Evolutionary conservation across 2,113 vertebrate genomes (phyloP), one percentile per base, ranked within the genome.

Genomic region (Maylandia zebra): DNA sequence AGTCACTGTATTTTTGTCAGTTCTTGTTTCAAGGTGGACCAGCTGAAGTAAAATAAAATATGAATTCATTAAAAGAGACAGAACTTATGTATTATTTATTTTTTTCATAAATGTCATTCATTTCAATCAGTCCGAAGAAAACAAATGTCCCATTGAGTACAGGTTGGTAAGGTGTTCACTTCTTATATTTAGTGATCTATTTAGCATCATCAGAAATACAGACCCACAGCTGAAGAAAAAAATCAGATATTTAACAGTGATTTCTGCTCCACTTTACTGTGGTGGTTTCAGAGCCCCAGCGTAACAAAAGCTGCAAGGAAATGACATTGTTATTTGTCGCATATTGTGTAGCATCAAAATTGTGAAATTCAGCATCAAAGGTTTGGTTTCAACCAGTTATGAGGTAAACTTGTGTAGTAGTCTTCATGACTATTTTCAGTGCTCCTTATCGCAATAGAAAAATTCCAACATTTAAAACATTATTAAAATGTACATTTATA

Each of bases 21-120:
- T 61, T 34, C 30, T 61, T 61, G 0, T 0, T 61, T 34, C 57
- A 59, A 0, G 0, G 57, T 59, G 57, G 27, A 59, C 1, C 57
- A 0, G 14, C 27, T 32, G 4, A 61, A 32, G 30, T 61, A 4
- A 32, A 61, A 61, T 24, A 3, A 24, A 24, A 24, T 24, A 24
- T 61, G 57, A 61, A 61, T 10, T 6, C 57, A 32, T 32, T 59
- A 61, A 61, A 57, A 61, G 27, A 61, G 27, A 61, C 14, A 61
- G 27, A 61, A 61, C 57, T 61, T 61, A 61, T 61, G 5, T 32
- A 32, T 32, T 61, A 17, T 32, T 59, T 32, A 3, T 32, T 59
- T 59, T 59, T 59, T 59, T 59, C 57, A 34, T 34, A 34, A 34
- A 61, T 61, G 0, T 34, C 27, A 61, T 61, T 61, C 2, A 34